These are phyloP conservation scores for Ciconia maguari DNA, from an alignment of 2,113 vertebrate genomes.

Conservation along the genomic window DNA sequence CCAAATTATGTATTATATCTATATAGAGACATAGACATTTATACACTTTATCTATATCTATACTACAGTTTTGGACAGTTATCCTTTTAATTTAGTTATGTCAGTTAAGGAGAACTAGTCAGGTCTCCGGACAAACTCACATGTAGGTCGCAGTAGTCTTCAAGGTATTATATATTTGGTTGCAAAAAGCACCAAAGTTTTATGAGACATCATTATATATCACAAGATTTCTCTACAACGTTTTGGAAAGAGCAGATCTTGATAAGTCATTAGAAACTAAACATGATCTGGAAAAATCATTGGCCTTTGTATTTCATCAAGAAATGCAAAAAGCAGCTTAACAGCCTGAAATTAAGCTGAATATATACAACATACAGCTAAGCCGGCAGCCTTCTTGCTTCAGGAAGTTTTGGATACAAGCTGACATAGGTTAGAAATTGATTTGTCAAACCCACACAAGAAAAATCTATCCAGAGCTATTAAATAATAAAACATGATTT, in stretches of 20 bases:
- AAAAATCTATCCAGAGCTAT: not conserved
- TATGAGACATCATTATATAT: not conserved
- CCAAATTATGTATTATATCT: not conserved
- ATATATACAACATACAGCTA: not conserved
- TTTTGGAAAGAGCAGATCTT: not conserved
- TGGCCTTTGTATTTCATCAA: not conserved
- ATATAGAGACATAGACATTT: not conserved
- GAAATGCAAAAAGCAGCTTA: not conserved
- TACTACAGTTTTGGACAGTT: not conserved
- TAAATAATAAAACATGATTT: not conserved
- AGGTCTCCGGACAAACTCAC: not conserved
- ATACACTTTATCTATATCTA: not conserved
- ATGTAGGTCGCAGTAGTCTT: not conserved
- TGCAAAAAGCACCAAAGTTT: not conserved
- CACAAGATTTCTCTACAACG: not conserved
- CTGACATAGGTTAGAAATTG: not conserved
- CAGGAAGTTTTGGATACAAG: not conserved
- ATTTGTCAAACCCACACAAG: not conserved
- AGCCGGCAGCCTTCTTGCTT: not conserved
- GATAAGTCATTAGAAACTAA: not conserved
- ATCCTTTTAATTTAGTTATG: not conserved
- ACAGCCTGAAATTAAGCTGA: not conserved
- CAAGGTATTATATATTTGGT: not conserved
- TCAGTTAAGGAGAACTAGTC: not conserved
- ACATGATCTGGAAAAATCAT: not conserved